Conservation (phyloP, 2,797 vertebrate genomes). For the Pelobates cultripes region DNA sequence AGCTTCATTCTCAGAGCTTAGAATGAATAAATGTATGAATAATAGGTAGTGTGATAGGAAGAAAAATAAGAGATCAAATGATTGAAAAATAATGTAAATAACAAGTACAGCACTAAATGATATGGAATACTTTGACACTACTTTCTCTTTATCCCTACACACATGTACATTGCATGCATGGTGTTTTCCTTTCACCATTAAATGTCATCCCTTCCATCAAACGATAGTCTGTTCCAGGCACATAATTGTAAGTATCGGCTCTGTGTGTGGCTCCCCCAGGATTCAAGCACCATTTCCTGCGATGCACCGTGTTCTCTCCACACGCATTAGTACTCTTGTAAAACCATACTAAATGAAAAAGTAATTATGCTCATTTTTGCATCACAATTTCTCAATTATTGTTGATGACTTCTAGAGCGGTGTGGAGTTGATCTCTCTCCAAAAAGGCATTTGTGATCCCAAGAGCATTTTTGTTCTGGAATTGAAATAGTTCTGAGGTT, state of each 20-base stretch:
- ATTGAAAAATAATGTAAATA: too few species aligned
- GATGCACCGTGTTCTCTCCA: background rate
- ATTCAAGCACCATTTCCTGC: background rate
- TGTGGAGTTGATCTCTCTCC: background rate
- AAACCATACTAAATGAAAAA: slow-evolving; percentile 11
- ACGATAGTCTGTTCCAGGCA: background rate
- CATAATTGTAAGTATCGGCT: background rate
- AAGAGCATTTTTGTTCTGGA: background rate
- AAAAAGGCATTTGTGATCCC: background rate
- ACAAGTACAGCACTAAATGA: too few species aligned
- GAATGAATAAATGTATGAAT: too few species aligned
- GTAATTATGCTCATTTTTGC: slow-evolving; percentile 1
- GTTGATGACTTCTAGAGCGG: background rate
- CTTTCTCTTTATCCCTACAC: too few species aligned
- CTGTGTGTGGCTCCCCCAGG: background rate
- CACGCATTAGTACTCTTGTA: slow-evolving; percentile 2
- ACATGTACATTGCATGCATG: too few species aligned
- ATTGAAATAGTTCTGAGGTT: background rate
- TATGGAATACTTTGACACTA: too few species aligned
- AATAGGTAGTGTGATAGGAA: too few species aligned
- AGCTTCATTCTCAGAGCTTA: too few species aligned
- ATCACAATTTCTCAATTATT: background rate
- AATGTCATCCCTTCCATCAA: background rate
- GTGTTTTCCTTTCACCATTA: background rate
- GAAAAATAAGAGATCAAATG: too few species aligned